Evolutionary conservation across 2,113 vertebrate species (phyloP).

Genomic region (Rattus norvegicus): DNA sequence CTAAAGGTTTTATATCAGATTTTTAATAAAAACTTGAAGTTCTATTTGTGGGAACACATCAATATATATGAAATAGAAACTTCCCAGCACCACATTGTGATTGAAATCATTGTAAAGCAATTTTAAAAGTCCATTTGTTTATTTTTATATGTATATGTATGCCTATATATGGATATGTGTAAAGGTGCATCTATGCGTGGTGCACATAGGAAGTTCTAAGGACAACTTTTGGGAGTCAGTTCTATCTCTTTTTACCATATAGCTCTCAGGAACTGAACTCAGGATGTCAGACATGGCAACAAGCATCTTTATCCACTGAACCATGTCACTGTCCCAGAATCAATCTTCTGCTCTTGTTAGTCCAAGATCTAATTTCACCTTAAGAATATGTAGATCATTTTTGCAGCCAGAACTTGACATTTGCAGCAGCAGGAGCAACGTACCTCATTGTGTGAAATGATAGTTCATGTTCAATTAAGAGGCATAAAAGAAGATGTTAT

Average conservation of each 20-base stretch:
- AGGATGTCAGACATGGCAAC: background rate
- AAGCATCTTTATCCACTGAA: background rate
- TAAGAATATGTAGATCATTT: constrained; percentile 46
- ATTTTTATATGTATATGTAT: background rate
- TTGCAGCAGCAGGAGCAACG: constrained; percentile 32
- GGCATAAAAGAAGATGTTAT: constrained; percentile 16
- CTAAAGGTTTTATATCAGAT: background rate
- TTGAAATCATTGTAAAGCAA: constrained; percentile 7
- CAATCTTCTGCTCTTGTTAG: background rate
- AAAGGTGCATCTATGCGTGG: background rate
- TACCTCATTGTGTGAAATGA: constrained; percentile 55
- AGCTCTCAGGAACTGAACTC: background rate
- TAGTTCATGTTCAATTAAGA: constrained; percentile 25
- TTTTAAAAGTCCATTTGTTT: background rate
- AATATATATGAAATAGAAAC: background rate
- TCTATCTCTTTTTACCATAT: too few species aligned
- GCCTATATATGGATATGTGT: background rate
- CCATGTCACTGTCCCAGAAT: background rate
- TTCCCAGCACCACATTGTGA: background rate
- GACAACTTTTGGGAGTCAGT: background rate
- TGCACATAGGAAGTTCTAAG: background rate
- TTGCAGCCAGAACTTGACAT: constrained; percentile 37
- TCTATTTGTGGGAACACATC: constrained; percentile 39
- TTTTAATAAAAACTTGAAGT: constrained; percentile 43
- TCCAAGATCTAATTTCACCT: background rate